Evolutionary conservation across 2,113 vertebrate species (phyloP), one percentile per base, ranked within the genome.

Genomic region (Dermatemys mawii): DNA sequence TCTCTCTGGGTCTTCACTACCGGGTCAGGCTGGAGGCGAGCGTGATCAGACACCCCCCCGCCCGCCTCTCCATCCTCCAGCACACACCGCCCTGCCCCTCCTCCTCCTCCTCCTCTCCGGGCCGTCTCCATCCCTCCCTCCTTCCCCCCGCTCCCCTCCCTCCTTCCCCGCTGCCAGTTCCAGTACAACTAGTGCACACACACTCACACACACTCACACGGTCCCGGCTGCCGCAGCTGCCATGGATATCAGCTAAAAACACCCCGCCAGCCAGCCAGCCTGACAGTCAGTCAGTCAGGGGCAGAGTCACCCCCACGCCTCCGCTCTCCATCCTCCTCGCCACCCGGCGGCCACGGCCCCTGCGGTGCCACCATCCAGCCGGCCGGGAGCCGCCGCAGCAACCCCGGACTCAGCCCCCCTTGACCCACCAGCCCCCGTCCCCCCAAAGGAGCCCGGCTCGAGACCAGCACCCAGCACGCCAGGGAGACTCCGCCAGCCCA

Each of bases 161-260:
- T 88, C 55, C 67, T 88, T 88, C 83, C 92, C 88, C 88, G 80
- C 94, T 86, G 95, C 96, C 98, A 89, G 90, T 97, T 97, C 97
- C 97, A 95, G 97, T 98, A 97, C 97, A 98, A 98, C 96, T 98
- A 96, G 98, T 97, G 82, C 94, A 88, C 90, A 93, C 94, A 76
- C 82, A 91, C 95, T 32, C 78, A 32, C 55, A 6, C 86, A 50
- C 19, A 87, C 81, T 84, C 55, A 27, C 93, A 93, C 90, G 87
- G 93, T 96, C 94, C 94, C 91, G 87, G 95, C 96, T 88, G 96
- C 96, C 80, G 97, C 96, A 91, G 96, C 97, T 97, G 97, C 97
- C 97, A 98, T 98, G 98, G 98, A 95, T 96, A 96, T 97, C 97
- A 92, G 98, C 97, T 98, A 97, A 92, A 94, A 84, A 86, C 95